phyloP scores from a whole-genome alignment of 1,140 invertebrate genomes.

The Drosophila teissieri region DNA sequence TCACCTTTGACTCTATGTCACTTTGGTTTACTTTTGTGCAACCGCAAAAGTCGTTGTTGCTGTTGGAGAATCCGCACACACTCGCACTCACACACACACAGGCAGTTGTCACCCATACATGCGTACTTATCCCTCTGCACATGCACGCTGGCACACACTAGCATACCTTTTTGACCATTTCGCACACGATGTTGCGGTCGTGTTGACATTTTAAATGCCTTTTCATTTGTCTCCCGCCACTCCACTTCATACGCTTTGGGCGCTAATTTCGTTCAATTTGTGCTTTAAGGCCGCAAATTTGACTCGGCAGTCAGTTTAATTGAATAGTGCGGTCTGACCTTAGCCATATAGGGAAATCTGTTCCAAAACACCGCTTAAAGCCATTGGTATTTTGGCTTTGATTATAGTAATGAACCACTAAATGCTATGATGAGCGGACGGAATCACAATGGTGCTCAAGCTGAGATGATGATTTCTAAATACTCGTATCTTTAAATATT shows the following conservation, averaged over 20 bases:
- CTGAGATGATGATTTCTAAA: too few species aligned
- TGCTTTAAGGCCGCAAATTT: conserved; percentile 62
- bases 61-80: conserved; percentile 41
- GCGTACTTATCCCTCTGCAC: conserved; percentile 15
- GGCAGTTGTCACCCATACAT: conserved; percentile 4
- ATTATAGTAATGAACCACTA: conserved; percentile 1
- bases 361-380: neutral
- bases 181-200: conserved; percentile 80
- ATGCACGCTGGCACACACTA: conserved; percentile 45
- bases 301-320: conserved; percentile 52
- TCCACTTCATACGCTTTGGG: conserved; percentile 1
- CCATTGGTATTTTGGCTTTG: too few species aligned
- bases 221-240: conserved; percentile 69
- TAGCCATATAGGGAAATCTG: conserved; percentile 18
- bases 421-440: neutral
- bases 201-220: conserved; percentile 82
- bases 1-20: conserved; percentile 60
- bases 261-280: conserved; percentile 77
- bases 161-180: conserved; percentile 74
- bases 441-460: too few species aligned
- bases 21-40: conserved; percentile 73
- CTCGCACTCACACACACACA: conserved; percentile 1
- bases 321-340: conserved; percentile 39
- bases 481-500: conserved; percentile 17
- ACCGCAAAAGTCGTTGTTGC: conserved; percentile 74